Percentiles rank a stretch among this genome's conserved stretches.
phyloP scores from a whole-genome alignment of 30 jellyfish, hydroid and myxozoan genomes.

The Hydractinia symbiolongicarpus region DNA sequence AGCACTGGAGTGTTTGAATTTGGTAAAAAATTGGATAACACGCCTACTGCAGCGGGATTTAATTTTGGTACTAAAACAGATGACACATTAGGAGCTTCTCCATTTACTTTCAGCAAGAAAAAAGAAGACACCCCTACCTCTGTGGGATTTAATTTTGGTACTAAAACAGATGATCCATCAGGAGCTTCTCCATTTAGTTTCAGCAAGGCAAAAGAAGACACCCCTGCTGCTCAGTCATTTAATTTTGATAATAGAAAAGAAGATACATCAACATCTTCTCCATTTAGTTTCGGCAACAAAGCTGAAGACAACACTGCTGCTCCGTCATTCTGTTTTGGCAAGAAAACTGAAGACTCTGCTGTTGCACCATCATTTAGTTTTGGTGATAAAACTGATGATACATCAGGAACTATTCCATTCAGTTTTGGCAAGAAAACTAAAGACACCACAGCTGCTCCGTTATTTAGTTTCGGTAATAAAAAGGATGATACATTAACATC shows the following conservation, averaged over 20 bases:
- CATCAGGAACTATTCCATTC: slow-evolving; percentile 4
- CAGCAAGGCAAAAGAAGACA: background rate
- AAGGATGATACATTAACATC: background rate
- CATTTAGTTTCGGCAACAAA: slow-evolving; percentile 24
- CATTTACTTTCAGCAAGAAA: background rate
- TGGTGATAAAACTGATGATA: slow-evolving; percentile 13
- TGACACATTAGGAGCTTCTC: background rate
- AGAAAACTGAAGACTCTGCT: background rate
- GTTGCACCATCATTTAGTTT: slow-evolving; percentile 7
- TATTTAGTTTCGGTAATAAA: background rate
- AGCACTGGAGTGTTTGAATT: background rate
- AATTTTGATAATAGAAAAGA: slow-evolving; percentile 1
- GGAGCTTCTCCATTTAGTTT: background rate
- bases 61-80: background rate
- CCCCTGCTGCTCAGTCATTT: background rate
- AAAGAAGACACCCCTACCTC: background rate
- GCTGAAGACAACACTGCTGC: background rate
- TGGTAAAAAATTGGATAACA: background rate
- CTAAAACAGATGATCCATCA: background rate
- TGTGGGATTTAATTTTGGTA: background rate
- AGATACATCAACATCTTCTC: background rate
- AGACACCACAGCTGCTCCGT: background rate
- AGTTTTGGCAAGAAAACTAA: slow-evolving; percentile 13
- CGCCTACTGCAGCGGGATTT: background rate
- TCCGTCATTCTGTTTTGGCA: slow-evolving; percentile 17